These are phyloP conservation scores for Electrophaes corylata DNA, from an alignment of 2,888 invertebrate genomes.

Conservation along the genomic window DNA sequence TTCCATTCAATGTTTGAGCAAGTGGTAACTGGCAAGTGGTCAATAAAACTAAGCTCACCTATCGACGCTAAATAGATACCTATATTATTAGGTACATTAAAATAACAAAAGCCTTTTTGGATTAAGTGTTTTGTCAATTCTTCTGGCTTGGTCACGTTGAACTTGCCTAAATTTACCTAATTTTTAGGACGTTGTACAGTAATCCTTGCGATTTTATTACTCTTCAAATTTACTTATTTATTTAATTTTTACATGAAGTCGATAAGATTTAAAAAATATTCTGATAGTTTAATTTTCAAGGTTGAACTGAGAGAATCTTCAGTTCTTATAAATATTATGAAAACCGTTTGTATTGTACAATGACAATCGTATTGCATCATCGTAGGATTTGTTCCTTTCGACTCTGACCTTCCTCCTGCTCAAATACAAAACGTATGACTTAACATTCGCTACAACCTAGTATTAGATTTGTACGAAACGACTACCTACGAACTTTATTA, in stretches of 20 bases:
- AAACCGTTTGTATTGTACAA: slow-evolving; percentile 15
- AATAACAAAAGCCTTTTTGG: too few species aligned
- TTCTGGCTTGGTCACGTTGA: too few species aligned
- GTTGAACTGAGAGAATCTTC: not conserved
- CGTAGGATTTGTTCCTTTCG: slow-evolving; percentile 38
- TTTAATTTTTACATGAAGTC: too few species aligned
- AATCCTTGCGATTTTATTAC: too few species aligned
- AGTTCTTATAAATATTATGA: slow-evolving; percentile 6
- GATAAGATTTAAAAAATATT: too few species aligned
- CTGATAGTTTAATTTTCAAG: not conserved
- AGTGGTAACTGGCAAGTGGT: not conserved
- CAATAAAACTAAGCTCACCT: not conserved
- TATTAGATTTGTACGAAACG: not conserved
- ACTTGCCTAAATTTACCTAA: too few species aligned
- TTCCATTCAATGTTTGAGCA: slow-evolving; percentile 22
- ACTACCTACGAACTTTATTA: not conserved
- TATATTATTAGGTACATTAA: not conserved
- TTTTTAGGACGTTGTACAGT: too few species aligned
- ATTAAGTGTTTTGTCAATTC: too few species aligned
- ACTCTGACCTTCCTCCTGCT: slow-evolving; percentile 36
- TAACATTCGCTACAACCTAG: not conserved
- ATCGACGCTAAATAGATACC: not conserved
- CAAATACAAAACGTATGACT: slow-evolving; percentile 11
- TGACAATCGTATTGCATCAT: slow-evolving; percentile 35
- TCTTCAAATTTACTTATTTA: too few species aligned